Evolutionary conservation across 2,888 invertebrate genomes (phyloP), one percentile per base, ranked within the genome.

Genomic region (Rhingia campestris): DNA sequence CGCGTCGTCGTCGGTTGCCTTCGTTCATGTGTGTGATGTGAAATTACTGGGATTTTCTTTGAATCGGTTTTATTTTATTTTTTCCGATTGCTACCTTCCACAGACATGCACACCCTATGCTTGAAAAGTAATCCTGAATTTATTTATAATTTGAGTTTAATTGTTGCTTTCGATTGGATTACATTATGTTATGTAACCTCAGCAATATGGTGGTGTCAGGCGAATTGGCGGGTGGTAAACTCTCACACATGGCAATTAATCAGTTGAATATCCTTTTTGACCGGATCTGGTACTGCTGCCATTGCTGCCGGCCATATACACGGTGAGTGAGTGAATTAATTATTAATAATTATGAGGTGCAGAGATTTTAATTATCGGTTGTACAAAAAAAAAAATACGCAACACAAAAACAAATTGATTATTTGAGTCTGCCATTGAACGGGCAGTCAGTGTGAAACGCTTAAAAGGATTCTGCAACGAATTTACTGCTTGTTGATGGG

Each of bases 311-410:
- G 37, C 4, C 32, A 22, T 32, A 33, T 35, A 32, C 64, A 66
- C 67, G 67, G 73, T 14, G 61, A 84, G 73, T 14, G 61, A 84
- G 74, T 70, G 64, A 70, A 84, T 84, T 80, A 84, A 80, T 84
- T 74, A 82, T 80, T 84, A 64, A 66, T 80, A 75, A 75, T 69
- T 75, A 74, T 84, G 84, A 70, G 74, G 84, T 80, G 74, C 70
- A 66, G 74, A 66, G 79, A 74, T 84, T 84, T 49, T 70, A 75
- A 84, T 84, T 84, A 75, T 74, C 79, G 64, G 69, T 73, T 79
- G 66, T 41, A 45, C 22, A 22, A 22, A 22, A 22, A n/a, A n/a
- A 79, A 49, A 82, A 72, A 82, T 22, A 14, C 22, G 22, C 22
- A 22, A 22, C 22, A 22, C 22, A 22, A 22, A 22, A 22, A 22